phyloP scores from a whole-genome alignment of 1,140 invertebrate genomes.

The Zaprionus capensis region DNA sequence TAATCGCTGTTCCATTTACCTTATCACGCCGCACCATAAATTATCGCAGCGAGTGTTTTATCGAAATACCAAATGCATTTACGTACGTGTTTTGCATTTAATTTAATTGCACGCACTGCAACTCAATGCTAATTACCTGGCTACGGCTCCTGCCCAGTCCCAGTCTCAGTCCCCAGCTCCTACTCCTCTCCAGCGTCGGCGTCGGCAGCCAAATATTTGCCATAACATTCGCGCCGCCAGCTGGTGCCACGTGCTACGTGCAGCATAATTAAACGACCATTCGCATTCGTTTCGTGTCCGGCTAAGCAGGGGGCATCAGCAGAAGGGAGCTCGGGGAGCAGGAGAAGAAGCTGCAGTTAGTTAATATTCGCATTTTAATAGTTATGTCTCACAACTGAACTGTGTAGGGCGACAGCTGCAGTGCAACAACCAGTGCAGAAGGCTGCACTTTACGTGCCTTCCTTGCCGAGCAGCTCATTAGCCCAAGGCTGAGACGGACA shows the following conservation, averaged over 20 bases:
- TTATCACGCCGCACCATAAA: slow-evolving; percentile 66
- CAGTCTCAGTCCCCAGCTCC: neutral
- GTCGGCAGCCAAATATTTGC: slow-evolving; percentile 26
- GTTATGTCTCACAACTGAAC: slow-evolving; percentile 24
- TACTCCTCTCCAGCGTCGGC: neutral
- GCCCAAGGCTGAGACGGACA: neutral
- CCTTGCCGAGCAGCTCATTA: slow-evolving; percentile 20
- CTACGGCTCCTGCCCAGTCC: neutral
- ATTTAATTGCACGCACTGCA: slow-evolving; percentile 45
- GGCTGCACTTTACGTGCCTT: slow-evolving; percentile 37
- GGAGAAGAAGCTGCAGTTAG: slow-evolving; percentile 1
- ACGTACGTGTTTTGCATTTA: slow-evolving; percentile 64
- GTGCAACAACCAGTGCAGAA: neutral
- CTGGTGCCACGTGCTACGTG: slow-evolving; percentile 48
- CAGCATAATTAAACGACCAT: slow-evolving; percentile 66
- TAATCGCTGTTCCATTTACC: slow-evolving; percentile 52
- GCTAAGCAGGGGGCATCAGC: neutral
- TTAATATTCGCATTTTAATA: slow-evolving; percentile 46
- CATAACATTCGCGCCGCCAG: slow-evolving; percentile 63
- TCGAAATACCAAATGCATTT: too few species aligned
- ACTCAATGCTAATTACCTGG: slow-evolving; percentile 32
- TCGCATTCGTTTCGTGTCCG: slow-evolving; percentile 60
- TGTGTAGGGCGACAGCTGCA: neutral
- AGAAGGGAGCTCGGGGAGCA: neutral
- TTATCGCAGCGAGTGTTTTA: slow-evolving; percentile 43